Percentiles rank a stretch among this genome's conserved stretches.
These are phyloP conservation scores for Poicephalus meyeri DNA, from an alignment of 2,113 vertebrate genomes.

Conservation along the genomic window DNA sequence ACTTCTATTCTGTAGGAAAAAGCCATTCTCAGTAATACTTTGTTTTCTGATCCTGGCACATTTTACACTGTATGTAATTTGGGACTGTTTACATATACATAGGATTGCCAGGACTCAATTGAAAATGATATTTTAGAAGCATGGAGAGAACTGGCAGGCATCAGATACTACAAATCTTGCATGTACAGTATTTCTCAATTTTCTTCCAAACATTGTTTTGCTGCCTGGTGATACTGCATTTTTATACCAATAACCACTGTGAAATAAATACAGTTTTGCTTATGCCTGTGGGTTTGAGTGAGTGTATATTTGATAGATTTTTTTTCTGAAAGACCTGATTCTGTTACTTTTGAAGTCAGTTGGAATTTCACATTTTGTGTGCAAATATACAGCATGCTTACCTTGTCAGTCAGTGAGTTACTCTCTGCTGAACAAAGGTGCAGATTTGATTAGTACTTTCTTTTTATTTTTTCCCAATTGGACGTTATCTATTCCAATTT, in stretches of 20 bases:
- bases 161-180: not conserved
- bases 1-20: not conserved
- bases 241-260: not conserved
- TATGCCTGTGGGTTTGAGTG: not conserved
- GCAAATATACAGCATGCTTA: not conserved
- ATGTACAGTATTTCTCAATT: not conserved
- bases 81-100: not conserved
- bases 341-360: not conserved
- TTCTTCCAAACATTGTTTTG: conserved; percentile 10
- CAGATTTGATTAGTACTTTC: not conserved
- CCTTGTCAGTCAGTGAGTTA: not conserved
- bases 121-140: conserved; percentile 14
- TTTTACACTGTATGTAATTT: not conserved
- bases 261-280: not conserved
- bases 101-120: not conserved
- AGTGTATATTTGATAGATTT: not conserved
- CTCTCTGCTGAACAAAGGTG: not conserved
- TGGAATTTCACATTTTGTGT: not conserved
- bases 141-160: conserved; percentile 10
- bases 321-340: not conserved
- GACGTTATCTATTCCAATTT: not conserved
- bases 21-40: not conserved
- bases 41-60: not conserved
- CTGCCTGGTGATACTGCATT: not conserved
- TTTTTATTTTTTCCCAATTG: not conserved